Conservation (phyloP, 2,113 vertebrate species). For the Daubentonia madagascariensis region DNA sequence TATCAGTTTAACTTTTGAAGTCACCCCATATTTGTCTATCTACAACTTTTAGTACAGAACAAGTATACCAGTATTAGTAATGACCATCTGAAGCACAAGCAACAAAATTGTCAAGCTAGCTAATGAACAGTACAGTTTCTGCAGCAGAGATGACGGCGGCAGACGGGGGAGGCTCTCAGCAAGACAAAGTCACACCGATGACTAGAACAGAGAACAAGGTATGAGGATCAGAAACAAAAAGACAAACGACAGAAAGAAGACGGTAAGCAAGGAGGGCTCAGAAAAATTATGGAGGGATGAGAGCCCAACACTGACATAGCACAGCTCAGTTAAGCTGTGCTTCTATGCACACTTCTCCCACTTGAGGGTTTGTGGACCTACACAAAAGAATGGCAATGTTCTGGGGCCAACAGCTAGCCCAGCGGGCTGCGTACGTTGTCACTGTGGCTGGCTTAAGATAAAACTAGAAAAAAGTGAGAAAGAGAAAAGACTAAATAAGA, state of each 20-base stretch:
- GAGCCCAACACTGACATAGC: not conserved
- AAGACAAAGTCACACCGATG: constrained; percentile 61
- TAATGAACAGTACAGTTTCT: constrained; percentile 72
- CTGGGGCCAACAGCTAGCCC: not conserved
- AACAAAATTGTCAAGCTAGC: constrained; percentile 73
- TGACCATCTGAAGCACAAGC: constrained; percentile 63
- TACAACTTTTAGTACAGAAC: constrained; percentile 69
- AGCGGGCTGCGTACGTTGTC: not conserved
- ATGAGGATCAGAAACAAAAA: constrained; percentile 57
- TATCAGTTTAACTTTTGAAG: constrained; percentile 50
- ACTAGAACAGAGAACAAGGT: constrained; percentile 63
- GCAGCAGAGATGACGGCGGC: constrained; percentile 69
- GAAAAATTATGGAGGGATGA: constrained; percentile 30
- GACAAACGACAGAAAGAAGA: not conserved
- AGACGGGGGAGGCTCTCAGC: constrained; percentile 58
- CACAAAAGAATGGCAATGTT: not conserved
- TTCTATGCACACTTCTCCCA: not conserved
- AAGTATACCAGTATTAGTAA: constrained; percentile 68
- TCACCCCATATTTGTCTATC: constrained; percentile 63
- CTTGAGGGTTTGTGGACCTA: not conserved
- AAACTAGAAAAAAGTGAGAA: not conserved
- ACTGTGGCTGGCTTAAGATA: not conserved
- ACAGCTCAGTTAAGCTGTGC: not conserved
- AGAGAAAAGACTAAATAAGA: not conserved
- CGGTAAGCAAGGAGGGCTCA: not conserved